Base-by-base conservation (phyloP, 2,113 vertebrate genomes). In the Phylloscopus trochiloides region DNA sequence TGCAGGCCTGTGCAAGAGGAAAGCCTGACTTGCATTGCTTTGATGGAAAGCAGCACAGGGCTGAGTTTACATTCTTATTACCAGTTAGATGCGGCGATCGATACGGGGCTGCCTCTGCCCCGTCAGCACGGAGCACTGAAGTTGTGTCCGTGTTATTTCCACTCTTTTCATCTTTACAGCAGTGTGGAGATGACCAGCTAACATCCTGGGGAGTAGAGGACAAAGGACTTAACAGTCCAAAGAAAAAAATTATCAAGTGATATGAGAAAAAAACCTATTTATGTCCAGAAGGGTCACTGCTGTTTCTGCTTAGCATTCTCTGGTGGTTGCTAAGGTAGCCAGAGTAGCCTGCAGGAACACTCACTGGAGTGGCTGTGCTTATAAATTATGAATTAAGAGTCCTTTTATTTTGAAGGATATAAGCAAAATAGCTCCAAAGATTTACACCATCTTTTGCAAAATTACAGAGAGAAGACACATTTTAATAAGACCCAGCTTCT, bases 41-140 rank as follows among this genome's bases (percentile, higher is more conserved):
- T 97, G 97, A 98, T 97, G 88, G 89, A 97, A 94, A 94, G 61
- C 85, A 79, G 88, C 73, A 86, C 57, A 81, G 83, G 96, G 88
- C 91, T 96, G 77, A 62, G 93, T 97, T 98, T 96, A 95, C 86
- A 93, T 96, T 96, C 96, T 94, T 52, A 95, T 98, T 98, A 94
- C 51, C 81, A 86, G 88, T 48, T 71, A 63, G 88, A 96, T 0
- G 7, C 63, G 94, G 52, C 26, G 38, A 98, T 98, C 95, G 55
- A 97, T 98, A 85, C 42, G 10, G 10, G 15, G 59, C 87, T 86
- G 62, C 71, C 92, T 92, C 88, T 95, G 96, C 77, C 94, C 86
- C 86, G 94, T 90, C 96, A 97, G 95, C 90, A 92, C 0, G 26
- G 31, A 91, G 62, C 36, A 74, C 31, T 25, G 82, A 86, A 82